Conservation (phyloP, 2,113 vertebrate species). For the Steatornis caripensis region DNA sequence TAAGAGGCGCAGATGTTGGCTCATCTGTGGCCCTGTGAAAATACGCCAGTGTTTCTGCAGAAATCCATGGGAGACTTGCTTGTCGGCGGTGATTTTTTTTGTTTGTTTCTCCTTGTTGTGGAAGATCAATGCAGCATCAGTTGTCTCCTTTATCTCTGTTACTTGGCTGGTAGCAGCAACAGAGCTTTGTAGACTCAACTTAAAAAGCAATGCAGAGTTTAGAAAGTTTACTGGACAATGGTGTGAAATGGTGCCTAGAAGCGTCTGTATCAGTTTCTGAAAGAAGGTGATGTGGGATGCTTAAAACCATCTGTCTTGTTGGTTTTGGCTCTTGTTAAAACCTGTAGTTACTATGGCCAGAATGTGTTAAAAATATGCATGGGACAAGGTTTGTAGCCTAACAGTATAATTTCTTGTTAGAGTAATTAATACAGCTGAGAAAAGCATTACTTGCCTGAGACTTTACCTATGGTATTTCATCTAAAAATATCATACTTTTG, state of each 20-base stretch:
- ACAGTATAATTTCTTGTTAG: background rate
- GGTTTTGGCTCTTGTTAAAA: background rate
- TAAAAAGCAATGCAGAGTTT: background rate
- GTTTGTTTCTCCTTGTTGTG: background rate
- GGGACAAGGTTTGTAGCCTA: background rate
- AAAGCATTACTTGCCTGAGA: background rate
- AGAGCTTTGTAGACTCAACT: background rate
- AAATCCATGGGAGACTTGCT: background rate
- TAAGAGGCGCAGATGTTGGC: background rate
- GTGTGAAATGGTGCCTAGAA: background rate
- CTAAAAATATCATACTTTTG: background rate
- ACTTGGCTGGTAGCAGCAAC: rapidly evolving
- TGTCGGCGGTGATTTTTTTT: background rate
- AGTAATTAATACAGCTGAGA: background rate
- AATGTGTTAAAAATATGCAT: background rate
- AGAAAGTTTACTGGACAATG: background rate
- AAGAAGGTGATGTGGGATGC: background rate
- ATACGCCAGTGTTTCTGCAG: background rate
- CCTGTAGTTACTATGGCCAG: background rate
- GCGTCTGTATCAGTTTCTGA: background rate
- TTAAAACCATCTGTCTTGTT: background rate
- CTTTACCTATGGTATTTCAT: background rate
- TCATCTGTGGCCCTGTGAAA: background rate
- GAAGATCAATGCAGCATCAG: background rate
- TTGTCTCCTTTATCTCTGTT: background rate